Conservation (phyloP, 1,140 invertebrate genomes). For the Trachelipus rathkii region DNA sequence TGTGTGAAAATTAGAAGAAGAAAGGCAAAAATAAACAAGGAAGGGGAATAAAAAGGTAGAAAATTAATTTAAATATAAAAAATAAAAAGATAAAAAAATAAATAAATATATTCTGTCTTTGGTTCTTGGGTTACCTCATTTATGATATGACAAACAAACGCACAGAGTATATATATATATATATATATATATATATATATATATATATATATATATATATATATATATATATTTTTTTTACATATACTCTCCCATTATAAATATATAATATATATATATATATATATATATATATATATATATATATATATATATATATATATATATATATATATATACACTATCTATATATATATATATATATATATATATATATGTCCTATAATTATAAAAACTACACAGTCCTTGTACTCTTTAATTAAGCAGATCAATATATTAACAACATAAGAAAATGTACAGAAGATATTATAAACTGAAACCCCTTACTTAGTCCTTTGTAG, state of each 20-base stretch:
- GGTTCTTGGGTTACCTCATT: no score
- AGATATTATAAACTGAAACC: no score
- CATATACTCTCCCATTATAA: no score
- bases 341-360: constrained; percentile 13
- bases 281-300: constrained; percentile 22
- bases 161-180: background rate
- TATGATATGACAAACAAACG: no score
- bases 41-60: no score
- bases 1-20: background rate
- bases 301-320: constrained; percentile 24
- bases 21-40: background rate
- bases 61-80: constrained; percentile 1
- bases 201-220: constrained; percentile 24
- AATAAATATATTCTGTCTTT: no score
- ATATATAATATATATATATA: constrained; percentile 17
- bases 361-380: constrained; percentile 20
- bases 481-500: no score
- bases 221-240: constrained; percentile 17
- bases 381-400: background rate
- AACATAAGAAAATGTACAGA: no score
- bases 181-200: constrained; percentile 24
- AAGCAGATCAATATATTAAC: no score
- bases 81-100: background rate
- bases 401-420: no score
- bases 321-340: constrained; percentile 18